Conservation (phyloP, 2,797 vertebrate genomes). For the Prionace glauca region DNA sequence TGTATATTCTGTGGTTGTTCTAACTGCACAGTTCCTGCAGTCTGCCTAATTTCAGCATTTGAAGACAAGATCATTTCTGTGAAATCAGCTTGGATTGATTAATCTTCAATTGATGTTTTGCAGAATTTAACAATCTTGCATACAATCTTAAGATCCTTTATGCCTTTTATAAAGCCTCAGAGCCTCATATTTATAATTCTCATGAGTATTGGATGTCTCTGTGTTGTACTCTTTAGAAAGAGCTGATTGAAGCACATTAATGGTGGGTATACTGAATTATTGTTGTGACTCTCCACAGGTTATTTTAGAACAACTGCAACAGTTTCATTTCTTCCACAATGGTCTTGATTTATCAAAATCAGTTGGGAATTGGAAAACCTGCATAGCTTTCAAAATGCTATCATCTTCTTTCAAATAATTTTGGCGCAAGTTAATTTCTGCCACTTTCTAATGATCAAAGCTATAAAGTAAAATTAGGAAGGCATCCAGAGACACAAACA, state of each 20-base stretch:
- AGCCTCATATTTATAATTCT: too few relatives aligned
- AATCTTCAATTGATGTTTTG: not conserved
- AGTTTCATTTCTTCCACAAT: not conserved
- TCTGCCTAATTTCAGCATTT: not conserved
- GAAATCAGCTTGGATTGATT: slow-evolving; percentile 1
- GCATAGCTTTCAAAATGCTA: not conserved
- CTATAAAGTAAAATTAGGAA: not conserved
- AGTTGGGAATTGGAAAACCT: not conserved
- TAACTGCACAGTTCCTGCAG: not conserved
- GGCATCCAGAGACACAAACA: not conserved
- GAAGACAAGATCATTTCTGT: not conserved
- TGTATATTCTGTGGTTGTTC: not conserved
- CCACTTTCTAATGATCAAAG: not conserved
- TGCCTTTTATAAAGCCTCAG: not conserved
- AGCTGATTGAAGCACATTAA: not conserved
- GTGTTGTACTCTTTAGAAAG: not conserved
- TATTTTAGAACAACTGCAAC: not conserved
- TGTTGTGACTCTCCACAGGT: not conserved
- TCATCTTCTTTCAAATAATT: not conserved
- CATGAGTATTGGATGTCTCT: not conserved
- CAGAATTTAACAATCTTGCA: not conserved
- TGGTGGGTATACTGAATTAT: not conserved
- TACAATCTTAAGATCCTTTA: not conserved
- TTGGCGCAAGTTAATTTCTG: not conserved
- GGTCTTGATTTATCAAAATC: not conserved